phyloP scores from a whole-genome alignment of 2,113 vertebrate genomes.

The Pomatorhinus ruficollis region DNA sequence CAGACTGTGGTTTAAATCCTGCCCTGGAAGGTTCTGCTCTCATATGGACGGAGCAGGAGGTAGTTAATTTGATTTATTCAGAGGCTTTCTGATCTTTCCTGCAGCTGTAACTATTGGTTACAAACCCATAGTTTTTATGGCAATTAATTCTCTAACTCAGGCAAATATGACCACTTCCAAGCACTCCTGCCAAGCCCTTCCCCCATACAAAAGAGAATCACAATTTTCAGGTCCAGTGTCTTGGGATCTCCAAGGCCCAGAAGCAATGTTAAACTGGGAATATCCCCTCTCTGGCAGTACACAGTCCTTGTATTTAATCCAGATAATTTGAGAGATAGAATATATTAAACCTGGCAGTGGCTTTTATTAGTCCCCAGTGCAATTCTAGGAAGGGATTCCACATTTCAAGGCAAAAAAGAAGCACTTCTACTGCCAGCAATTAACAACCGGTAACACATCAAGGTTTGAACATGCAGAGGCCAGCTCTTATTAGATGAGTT shows the following conservation, averaged over 20 bases:
- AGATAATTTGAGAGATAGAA: constrained; percentile 50
- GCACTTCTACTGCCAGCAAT: constrained; percentile 33
- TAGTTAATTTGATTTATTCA: constrained; percentile 24
- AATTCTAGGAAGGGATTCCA: constrained; percentile 52
- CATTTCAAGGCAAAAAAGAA: constrained; percentile 26
- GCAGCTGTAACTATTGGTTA: constrained; percentile 51
- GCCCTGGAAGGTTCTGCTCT: neutral
- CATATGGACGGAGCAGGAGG: neutral
- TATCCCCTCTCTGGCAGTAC: constrained; percentile 29
- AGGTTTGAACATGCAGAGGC: constrained; percentile 13
- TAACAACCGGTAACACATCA: constrained; percentile 9
- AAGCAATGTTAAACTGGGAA: constrained; percentile 27
- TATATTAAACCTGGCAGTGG: constrained; percentile 47
- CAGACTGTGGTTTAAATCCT: neutral
- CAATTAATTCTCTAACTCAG: constrained; percentile 34
- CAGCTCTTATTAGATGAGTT: constrained; percentile 13
- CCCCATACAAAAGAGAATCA: neutral
- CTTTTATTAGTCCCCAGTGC: constrained; percentile 39
- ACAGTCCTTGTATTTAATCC: constrained; percentile 29
- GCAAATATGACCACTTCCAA: constrained; percentile 44
- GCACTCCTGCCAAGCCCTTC: constrained; percentile 13
- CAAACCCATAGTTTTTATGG: constrained; percentile 23
- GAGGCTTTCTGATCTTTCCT: constrained; percentile 37
- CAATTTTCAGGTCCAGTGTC: constrained; percentile 28
- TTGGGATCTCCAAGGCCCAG: constrained; percentile 30